Evolutionary conservation across 2,888 invertebrate genomes (phyloP).

Genomic region (Brachypterus glaber): DNA sequence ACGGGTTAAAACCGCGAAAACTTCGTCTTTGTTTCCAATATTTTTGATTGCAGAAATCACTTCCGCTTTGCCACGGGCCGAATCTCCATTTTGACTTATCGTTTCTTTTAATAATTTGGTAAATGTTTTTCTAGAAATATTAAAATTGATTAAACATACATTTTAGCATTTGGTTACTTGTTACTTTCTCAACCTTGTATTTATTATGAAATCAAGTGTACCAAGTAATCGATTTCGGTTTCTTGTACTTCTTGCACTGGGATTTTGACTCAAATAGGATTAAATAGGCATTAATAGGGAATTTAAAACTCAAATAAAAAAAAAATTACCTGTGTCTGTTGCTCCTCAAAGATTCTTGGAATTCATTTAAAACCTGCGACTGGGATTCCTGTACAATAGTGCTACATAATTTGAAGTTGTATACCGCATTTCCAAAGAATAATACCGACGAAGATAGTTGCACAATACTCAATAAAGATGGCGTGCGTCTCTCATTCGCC

Average conservation of each 20-base stretch:
- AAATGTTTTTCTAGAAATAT: slow-evolving; percentile 46
- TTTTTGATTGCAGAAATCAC: slow-evolving; percentile 47
- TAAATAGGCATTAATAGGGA: too few species aligned
- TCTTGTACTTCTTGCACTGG: too few species aligned
- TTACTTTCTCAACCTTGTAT: too few species aligned
- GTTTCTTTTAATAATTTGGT: slow-evolving; percentile 50
- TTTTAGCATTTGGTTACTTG: too few species aligned
- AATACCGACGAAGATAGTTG: slow-evolving; percentile 31
- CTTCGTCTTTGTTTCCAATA: slow-evolving; percentile 47
- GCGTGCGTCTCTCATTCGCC: slow-evolving; percentile 25
- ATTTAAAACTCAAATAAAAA: not conserved
- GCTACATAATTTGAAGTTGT: slow-evolving; percentile 30
- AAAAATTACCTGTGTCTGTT: slow-evolving; percentile 41
- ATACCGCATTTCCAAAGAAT: slow-evolving; percentile 33
- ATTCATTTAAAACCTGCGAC: slow-evolving; percentile 44
- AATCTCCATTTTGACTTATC: slow-evolving; percentile 40
- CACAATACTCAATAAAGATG: slow-evolving; percentile 40
- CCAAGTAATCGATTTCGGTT: too few species aligned
- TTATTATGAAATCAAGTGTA: too few species aligned
- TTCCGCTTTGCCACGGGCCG: slow-evolving; percentile 43
- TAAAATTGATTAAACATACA: too few species aligned
- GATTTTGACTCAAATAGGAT: too few species aligned
- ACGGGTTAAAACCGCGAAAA: slow-evolving; percentile 45
- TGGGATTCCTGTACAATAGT: slow-evolving; percentile 45
- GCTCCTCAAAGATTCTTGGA: slow-evolving; percentile 44